Conservation (phyloP, 2,113 vertebrate species). For the Zosterops japonicus region DNA sequence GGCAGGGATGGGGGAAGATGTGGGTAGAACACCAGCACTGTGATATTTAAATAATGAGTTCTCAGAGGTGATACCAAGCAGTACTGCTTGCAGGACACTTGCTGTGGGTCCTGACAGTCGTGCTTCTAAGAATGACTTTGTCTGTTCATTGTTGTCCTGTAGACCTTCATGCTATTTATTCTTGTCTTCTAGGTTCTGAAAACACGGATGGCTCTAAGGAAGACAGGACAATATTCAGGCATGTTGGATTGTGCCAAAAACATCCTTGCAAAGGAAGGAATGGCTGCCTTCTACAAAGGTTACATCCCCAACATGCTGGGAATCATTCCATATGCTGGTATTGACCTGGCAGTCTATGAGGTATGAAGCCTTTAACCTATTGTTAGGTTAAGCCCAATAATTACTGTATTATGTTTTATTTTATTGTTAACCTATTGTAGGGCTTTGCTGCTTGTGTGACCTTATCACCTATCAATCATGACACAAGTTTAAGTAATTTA, state of each 20-base stretch:
- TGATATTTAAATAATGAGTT: background rate
- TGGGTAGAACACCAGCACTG: background rate
- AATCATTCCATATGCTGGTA: conserved; percentile 95
- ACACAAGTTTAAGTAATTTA: background rate
- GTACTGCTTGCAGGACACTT: background rate
- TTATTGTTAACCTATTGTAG: background rate
- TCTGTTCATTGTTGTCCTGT: background rate
- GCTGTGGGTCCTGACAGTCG: background rate
- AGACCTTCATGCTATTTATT: background rate
- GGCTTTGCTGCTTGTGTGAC: background rate
- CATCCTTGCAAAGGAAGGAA: conserved; percentile 84
- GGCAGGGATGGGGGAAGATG: background rate
- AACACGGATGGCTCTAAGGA: conserved; percentile 89
- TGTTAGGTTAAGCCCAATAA: background rate
- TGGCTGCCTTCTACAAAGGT: conserved; percentile 92
- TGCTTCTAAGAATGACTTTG: background rate
- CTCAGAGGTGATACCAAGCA: background rate
- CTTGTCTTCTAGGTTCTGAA: conserved; percentile 86
- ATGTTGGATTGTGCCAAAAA: conserved; percentile 87
- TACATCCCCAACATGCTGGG: conserved; percentile 95
- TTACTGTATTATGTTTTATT: background rate
- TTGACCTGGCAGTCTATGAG: conserved; percentile 96
- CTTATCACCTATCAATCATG: background rate
- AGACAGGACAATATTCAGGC: conserved; percentile 88
- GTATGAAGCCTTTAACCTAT: conserved; percentile 62